Evolutionary conservation across 2,797 vertebrate genomes (phyloP), one percentile per base, ranked within the genome.

Genomic region (Argentina silus): DNA sequence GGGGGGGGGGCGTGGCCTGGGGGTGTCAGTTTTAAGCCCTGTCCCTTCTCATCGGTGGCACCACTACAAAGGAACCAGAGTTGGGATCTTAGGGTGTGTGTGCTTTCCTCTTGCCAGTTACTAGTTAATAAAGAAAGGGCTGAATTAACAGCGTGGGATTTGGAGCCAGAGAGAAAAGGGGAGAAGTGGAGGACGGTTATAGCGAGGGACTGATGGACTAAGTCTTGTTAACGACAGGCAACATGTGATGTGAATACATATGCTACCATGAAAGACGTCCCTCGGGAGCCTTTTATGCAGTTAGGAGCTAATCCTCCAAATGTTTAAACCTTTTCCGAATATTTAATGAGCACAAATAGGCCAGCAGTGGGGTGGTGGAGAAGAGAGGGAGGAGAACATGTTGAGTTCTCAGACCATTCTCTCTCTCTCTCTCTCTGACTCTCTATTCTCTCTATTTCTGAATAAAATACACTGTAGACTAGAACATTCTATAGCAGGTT

Each of bases 321-420:
- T 47, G 48, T 79, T 83, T 87, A 86, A 88, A 84, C 73, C 80
- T 47, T 55, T 45, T 76, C 79, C 83, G 89, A 81, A 88, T 87
- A 87, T 87, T 87, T 86, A 85, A 89, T 86, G 85, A 85, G 68
- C 79, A 60, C 80, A 86, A 85, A 85, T 70, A 82, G 79, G 67
- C 70, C 78, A 48, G 21, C 50, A 0, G 53, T 44, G 69, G 62
- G 62, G 72, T 60, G 15, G 65, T 65, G 27, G 27, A 21, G 62
- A 6, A 19, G 11, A 57, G 60, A 11, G 11, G 55, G 17, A 21
- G 9, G 10, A 19, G 19, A 7, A 7, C 56, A 10, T 4, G 10
- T 27, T 0, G 51, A 27, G 56, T 59, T 59, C 11, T 4, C 56
- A 27, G 56, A 57, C 3, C 10, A 10, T 21, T 21, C 55, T 15